Percentiles rank a stretch among this genome's conserved stretches.
Conservation (phyloP, 2,888 invertebrate genomes). For the Andricus curvator region DNA sequence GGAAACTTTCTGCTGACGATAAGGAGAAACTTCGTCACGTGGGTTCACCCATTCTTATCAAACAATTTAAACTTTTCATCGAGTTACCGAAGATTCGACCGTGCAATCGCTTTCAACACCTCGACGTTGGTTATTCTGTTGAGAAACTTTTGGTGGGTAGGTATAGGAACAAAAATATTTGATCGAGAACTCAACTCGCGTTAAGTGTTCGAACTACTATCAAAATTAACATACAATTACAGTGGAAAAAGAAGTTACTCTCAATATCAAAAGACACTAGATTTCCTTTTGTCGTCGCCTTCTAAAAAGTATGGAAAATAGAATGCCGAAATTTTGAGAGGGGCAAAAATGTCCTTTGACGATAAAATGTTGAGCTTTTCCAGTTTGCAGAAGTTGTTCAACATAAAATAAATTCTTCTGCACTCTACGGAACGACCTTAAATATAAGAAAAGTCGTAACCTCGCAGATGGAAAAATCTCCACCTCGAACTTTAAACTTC, state of each 20-base stretch:
- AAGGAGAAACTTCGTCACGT: constrained; percentile 38
- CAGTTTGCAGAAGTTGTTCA: constrained; percentile 28
- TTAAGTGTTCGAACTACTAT: not conserved
- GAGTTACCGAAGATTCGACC: constrained; percentile 29
- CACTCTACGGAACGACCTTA: constrained; percentile 18
- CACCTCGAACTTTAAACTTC: constrained; percentile 28
- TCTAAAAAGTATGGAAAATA: not conserved
- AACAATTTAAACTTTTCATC: constrained; percentile 41
- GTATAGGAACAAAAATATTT: constrained; percentile 14
- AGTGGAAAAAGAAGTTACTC: not conserved
- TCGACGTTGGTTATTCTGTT: not conserved
- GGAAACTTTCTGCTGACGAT: constrained; percentile 40
- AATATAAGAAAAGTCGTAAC: constrained; percentile 45
- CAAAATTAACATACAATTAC: not conserved
- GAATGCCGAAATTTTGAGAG: not conserved
- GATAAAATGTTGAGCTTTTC: constrained; percentile 20
- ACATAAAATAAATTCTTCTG: constrained; percentile 36
- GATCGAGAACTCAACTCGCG: constrained; percentile 8
- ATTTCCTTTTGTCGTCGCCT: not conserved
- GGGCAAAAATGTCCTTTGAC: not conserved
- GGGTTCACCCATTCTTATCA: constrained; percentile 30
- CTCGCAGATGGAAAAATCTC: constrained; percentile 45
- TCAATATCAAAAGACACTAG: not conserved
- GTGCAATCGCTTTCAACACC: constrained; percentile 26
- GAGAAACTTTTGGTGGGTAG: constrained; percentile 28